A percentile compares a stretch with the other conserved stretches of the same genome.
Evolutionary conservation across 2,113 vertebrate genomes (phyloP).

Genomic region (Peromyscus californicus): DNA sequence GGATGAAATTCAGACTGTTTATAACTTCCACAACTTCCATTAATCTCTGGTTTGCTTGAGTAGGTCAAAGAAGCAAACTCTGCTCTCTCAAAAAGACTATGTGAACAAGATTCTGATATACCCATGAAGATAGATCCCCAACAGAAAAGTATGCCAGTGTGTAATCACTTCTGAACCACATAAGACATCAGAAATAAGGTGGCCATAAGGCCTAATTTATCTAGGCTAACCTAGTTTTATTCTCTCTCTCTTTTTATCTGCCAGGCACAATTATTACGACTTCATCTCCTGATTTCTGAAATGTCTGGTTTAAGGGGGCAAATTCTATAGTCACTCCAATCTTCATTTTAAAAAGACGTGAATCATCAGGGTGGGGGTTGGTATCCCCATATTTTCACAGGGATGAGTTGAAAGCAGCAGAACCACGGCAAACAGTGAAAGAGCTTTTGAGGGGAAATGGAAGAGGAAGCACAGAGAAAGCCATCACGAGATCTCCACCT

Average conservation of each 20-base stretch:
- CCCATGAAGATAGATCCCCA: constrained; percentile 51
- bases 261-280: constrained; percentile 32
- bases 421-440: constrained; percentile 6
- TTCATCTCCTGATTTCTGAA: constrained; percentile 50
- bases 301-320: constrained; percentile 31
- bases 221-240: constrained; percentile 40
- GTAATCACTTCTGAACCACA: constrained; percentile 62
- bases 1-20: constrained; percentile 70
- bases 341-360: constrained; percentile 55
- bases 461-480: constrained; percentile 34
- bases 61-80: constrained; percentile 63
- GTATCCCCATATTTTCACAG: constrained; percentile 40
- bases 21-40: constrained; percentile 64
- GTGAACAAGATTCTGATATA: constrained; percentile 63
- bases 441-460: constrained; percentile 3
- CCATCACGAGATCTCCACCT: not conserved
- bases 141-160: constrained; percentile 49
- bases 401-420: constrained; percentile 11
- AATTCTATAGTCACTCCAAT: constrained; percentile 44
- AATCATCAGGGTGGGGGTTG: not conserved
- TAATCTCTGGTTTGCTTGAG: constrained; percentile 65
- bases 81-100: constrained; percentile 58
- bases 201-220: not conserved
- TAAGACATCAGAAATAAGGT: not conserved
- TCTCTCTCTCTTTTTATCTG: constrained; percentile 31